Evolutionary conservation across 2,113 vertebrate genomes (phyloP).

Genomic region (Bufo gargarizans): DNA sequence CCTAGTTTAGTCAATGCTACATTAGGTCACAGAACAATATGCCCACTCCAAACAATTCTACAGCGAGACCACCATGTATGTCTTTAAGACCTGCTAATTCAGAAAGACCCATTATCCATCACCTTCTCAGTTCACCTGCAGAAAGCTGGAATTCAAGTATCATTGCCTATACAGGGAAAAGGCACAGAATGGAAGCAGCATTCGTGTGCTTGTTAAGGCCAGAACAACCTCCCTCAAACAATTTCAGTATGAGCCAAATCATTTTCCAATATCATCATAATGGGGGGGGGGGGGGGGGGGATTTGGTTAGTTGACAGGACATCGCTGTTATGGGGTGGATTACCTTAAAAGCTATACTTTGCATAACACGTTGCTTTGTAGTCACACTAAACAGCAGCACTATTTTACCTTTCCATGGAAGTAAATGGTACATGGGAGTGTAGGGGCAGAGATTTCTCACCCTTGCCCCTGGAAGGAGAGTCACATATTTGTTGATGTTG

Average conservation of each 20-base stretch:
- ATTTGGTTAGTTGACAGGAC: not conserved
- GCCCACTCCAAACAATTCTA: slow-evolving; percentile 25
- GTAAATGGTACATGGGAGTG: not conserved
- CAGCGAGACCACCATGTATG: slow-evolving; percentile 3
- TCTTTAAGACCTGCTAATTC: not conserved
- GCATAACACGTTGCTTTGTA: no score
- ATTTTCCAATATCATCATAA: no score
- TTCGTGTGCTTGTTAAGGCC: not conserved
- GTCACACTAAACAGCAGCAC: not conserved
- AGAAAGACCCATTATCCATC: not conserved
- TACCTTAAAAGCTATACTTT: not conserved
- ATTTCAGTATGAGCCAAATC: no score
- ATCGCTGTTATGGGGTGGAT: not conserved
- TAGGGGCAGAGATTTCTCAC: not conserved
- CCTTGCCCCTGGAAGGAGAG: not conserved
- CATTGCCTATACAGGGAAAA: not conserved
- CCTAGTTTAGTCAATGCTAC: slow-evolving; percentile 26
- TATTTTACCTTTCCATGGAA: not conserved
- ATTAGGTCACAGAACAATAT: slow-evolving; percentile 42
- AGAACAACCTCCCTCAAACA: not conserved
- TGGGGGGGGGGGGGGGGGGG: not conserved
- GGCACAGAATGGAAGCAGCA: not conserved
- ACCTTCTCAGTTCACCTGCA: slow-evolving; percentile 4
- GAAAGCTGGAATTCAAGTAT: not conserved
- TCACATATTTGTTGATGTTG: not conserved